Evolutionary conservation across 2,113 vertebrate species (phyloP).

Genomic region (Embiotoca jacksoni): DNA sequence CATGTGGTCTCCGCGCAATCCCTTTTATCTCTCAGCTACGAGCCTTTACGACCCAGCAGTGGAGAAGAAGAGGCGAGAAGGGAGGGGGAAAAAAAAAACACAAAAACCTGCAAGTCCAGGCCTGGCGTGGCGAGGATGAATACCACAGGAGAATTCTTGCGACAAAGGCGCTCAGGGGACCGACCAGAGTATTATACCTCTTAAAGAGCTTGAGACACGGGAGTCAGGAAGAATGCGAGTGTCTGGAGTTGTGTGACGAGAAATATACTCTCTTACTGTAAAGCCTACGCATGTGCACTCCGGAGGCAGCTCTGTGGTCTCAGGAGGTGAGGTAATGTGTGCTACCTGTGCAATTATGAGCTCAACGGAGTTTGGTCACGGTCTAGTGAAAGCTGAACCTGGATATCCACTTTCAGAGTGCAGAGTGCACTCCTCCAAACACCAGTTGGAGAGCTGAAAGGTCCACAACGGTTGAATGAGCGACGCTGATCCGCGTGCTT

Average conservation of each 20-base stretch:
- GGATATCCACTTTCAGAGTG: constrained; percentile 66
- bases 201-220: constrained; percentile 41
- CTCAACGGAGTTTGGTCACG: constrained; percentile 70
- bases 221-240: constrained; percentile 30
- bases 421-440: constrained; percentile 28
- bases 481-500: constrained; percentile 49
- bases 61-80: constrained; percentile 58
- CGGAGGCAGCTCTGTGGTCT: constrained; percentile 42
- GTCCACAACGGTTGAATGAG: constrained; percentile 51
- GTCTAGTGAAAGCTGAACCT: constrained; percentile 73
- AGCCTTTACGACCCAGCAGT: constrained; percentile 71
- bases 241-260: constrained; percentile 11
- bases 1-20: constrained; percentile 80
- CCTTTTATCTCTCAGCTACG: constrained; percentile 81
- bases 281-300: background rate
- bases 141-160: constrained; percentile 77
- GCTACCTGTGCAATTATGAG: constrained; percentile 76
- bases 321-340: constrained; percentile 62
- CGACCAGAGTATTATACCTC: constrained; percentile 49
- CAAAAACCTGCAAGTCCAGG: constrained; percentile 75
- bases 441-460: constrained; percentile 48
- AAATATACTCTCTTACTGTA: constrained; percentile 28
- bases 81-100: background rate
- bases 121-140: constrained; percentile 73
- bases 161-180: constrained; percentile 69